Evolutionary conservation across 2,797 vertebrate species (phyloP).

Genomic region (Pterois miles): DNA sequence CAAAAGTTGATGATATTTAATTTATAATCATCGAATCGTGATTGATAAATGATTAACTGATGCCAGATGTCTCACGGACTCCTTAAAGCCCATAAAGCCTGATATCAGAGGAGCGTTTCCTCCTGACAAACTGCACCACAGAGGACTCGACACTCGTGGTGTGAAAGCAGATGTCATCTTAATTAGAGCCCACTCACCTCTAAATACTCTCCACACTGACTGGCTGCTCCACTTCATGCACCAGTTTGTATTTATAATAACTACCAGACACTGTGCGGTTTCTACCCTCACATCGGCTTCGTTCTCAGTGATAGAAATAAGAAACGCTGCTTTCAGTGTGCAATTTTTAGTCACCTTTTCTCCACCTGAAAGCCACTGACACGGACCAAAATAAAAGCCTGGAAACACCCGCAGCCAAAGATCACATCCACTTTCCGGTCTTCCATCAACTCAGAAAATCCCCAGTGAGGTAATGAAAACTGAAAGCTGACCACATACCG

Average conservation of each 20-base stretch:
- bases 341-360: background rate
- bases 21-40: background rate
- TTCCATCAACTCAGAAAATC: slow-evolving; percentile 9
- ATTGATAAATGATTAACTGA: background rate
- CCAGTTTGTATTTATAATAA: background rate
- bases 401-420: slow-evolving; percentile 29
- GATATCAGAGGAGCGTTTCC: background rate
- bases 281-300: background rate
- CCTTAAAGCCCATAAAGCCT: background rate
- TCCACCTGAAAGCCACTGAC: background rate
- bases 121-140: slow-evolving; percentile 10
- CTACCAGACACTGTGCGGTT: background rate
- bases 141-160: background rate
- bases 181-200: slow-evolving; percentile 47
- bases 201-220: background rate
- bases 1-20: background rate
- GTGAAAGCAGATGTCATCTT: slow-evolving; percentile 27
- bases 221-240: background rate
- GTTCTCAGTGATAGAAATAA: background rate
- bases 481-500: background rate
- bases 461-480: slow-evolving; percentile 2
- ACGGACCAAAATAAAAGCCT: slow-evolving; percentile 7
- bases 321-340: background rate
- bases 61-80: background rate
- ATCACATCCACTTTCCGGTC: background rate